phyloP scores from a whole-genome alignment of 2,797 vertebrate species.

The Etheostoma nigrum region DNA sequence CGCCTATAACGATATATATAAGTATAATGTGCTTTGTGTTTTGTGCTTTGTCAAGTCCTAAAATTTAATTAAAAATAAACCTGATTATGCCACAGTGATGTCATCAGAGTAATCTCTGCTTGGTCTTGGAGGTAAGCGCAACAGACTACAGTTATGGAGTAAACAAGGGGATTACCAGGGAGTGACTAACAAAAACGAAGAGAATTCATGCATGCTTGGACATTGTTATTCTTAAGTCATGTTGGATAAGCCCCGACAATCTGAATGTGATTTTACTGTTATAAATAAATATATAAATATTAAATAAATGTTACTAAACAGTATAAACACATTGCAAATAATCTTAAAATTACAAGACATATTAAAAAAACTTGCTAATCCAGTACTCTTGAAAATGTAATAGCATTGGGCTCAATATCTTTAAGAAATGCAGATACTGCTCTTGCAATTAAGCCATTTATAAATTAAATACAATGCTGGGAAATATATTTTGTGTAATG shows the following conservation, averaged over 20 bases:
- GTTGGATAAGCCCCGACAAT: background rate
- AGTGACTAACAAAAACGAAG: background rate
- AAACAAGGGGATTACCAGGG: background rate
- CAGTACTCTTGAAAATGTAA: slow-evolving; percentile 4
- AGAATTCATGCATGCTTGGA: background rate
- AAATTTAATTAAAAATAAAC: background rate
- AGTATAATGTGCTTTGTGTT: too few species aligned
- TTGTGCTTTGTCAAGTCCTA: too few species aligned
- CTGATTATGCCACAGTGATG: background rate
- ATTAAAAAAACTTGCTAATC: background rate
- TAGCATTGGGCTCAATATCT: background rate
- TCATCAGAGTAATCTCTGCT: background rate
- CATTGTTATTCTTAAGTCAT: background rate
- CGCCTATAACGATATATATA: too few species aligned
- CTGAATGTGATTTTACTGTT: background rate
- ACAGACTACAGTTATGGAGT: background rate
- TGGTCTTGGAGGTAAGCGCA: background rate
- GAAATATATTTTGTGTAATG: background rate
- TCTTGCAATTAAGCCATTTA: slow-evolving; percentile 34
- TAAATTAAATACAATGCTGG: slow-evolving; percentile 23
- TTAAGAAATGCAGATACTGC: slow-evolving; percentile 1
- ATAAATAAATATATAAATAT: too few species aligned
- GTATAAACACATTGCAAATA: background rate
- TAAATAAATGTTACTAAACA: background rate
- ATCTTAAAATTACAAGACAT: background rate